Percentiles rank a stretch among this genome's conserved stretches.
phyloP scores from a whole-genome alignment of 2,888 invertebrate species.

The Drosophila pseudotalamancana region DNA sequence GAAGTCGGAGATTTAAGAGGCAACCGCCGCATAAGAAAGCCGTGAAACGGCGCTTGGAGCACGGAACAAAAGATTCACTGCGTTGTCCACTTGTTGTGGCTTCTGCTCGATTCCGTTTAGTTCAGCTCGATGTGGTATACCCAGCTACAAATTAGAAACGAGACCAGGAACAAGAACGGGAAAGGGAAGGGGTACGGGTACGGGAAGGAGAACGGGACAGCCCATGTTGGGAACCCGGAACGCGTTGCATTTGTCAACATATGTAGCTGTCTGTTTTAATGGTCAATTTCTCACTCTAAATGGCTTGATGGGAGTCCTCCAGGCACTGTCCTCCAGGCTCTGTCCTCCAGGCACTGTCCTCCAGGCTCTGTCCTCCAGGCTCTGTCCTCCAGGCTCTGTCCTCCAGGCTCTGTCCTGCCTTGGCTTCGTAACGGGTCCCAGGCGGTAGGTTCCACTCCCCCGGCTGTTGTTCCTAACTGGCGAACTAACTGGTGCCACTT shows the following conservation, averaged over 20 bases:
- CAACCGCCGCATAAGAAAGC: slow-evolving; percentile 10
- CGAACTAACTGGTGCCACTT: slow-evolving; percentile 9
- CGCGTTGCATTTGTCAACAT: slow-evolving; percentile 77
- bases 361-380: slow-evolving; percentile 21
- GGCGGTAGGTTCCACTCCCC: not conserved
- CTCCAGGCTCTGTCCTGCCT: slow-evolving; percentile 24
- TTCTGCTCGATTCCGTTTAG: slow-evolving; percentile 8
- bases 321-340: slow-evolving; percentile 21
- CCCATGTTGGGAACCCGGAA: slow-evolving; percentile 7
- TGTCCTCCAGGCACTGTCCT: slow-evolving; percentile 23
- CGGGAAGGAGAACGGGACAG: slow-evolving; percentile 10
- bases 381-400: slow-evolving; percentile 19
- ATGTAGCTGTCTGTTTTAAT: slow-evolving; percentile 80
- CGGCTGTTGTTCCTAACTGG: slow-evolving; percentile 13
- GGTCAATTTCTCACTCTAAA: slow-evolving; percentile 83
- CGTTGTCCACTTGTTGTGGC: slow-evolving; percentile 49
- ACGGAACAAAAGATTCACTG: slow-evolving; percentile 30
- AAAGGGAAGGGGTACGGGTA: no score
- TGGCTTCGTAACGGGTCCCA: slow-evolving; percentile 4
- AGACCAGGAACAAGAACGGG: no score
- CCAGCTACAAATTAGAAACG: slow-evolving; percentile 33
- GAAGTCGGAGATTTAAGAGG: not conserved
- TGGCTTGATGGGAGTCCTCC: slow-evolving; percentile 53
- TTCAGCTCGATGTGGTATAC: not conserved
- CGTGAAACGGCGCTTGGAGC: slow-evolving; percentile 10